Percentiles rank a stretch among this genome's conserved stretches.
Evolutionary conservation across 2,888 invertebrate genomes (phyloP).

Genomic region (Aelia acuminata): DNA sequence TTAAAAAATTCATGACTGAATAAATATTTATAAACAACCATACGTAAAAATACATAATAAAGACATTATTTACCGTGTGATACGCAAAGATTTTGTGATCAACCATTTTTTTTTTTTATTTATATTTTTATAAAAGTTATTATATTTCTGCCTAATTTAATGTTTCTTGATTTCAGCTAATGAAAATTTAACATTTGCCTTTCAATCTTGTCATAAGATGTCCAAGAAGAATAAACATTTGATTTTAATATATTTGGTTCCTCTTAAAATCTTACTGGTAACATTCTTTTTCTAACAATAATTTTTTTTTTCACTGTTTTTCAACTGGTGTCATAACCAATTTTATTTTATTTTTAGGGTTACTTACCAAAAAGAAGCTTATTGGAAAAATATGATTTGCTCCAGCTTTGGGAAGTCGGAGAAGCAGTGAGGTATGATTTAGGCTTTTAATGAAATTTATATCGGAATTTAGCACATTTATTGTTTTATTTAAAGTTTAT

Average conservation of each 20-base stretch:
- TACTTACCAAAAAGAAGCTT: slow-evolving; percentile 89
- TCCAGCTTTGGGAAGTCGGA: slow-evolving; percentile 91
- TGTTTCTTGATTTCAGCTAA: slow-evolving; percentile 77
- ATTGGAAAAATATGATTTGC: slow-evolving; percentile 89
- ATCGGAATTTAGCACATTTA: not conserved
- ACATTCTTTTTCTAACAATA: slow-evolving; percentile 55
- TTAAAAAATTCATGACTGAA: too few relatives aligned
- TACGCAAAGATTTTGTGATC: too few relatives aligned
- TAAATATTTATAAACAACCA: too few relatives aligned
- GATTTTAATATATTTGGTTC: slow-evolving; percentile 94
- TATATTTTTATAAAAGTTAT: too few relatives aligned
- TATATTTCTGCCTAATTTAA: not conserved
- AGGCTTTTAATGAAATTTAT: not conserved
- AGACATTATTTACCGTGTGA: too few relatives aligned
- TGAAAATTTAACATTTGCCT: slow-evolving; percentile 92
- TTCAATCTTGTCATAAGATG: slow-evolving; percentile 87
- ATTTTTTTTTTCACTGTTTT: not conserved
- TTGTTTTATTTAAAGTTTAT: not conserved
- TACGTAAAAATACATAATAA: too few relatives aligned
- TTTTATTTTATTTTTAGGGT: slow-evolving; percentile 73
- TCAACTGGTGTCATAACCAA: not conserved
- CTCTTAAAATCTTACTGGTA: slow-evolving; percentile 94
- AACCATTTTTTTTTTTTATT: too few relatives aligned
- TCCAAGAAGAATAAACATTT: slow-evolving; percentile 90
- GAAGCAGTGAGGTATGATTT: slow-evolving; percentile 82